Percentiles rank a stretch among this genome's conserved stretches.
Evolutionary conservation across 1,140 invertebrate genomes (phyloP).

Genomic region (Berghia stephanieae): DNA sequence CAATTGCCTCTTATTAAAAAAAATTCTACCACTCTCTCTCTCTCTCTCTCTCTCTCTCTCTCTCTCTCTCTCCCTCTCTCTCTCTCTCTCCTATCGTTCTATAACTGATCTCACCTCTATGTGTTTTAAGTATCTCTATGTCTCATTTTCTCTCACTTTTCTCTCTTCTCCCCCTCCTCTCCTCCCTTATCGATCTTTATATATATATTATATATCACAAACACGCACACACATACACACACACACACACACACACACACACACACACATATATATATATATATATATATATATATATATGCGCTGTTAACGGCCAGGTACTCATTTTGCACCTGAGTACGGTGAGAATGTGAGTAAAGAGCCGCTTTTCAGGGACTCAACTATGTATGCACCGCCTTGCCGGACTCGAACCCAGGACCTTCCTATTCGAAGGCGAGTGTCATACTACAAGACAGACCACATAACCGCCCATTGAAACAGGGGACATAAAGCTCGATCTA

Average conservation of each 20-base stretch:
- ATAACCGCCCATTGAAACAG: no score
- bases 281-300: no score
- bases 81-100: background rate
- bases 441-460: no score
- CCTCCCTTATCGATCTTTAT: background rate
- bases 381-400: no score
- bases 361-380: background rate
- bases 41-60: background rate
- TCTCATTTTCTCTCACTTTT: background rate
- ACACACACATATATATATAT: no score
- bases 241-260: background rate
- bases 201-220: background rate
- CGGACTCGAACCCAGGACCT: no score
- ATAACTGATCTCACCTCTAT: no score
- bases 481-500: no score
- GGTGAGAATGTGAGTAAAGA: background rate
- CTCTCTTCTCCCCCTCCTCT: background rate
- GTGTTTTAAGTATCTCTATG: no score
- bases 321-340: no score
- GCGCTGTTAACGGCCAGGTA: no score
- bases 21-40: background rate
- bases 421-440: no score
- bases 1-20: background rate
- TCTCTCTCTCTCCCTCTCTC: conserved; percentile 5
- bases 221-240: background rate